phyloP scores from a whole-genome alignment of 1,140 invertebrate species.

The Ceratina australensis region DNA sequence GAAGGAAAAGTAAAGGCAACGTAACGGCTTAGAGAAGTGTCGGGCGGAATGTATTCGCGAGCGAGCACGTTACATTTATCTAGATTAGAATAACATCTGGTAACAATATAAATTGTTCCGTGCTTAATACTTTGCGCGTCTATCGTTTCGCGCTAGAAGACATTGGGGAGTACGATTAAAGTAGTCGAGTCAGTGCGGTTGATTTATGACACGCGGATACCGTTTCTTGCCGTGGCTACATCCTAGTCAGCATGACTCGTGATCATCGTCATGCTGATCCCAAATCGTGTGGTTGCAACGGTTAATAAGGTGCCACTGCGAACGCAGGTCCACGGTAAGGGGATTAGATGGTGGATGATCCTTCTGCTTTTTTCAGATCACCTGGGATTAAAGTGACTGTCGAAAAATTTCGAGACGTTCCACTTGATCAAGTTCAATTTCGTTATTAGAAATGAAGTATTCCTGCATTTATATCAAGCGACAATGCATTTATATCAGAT shows the following conservation, averaged over 20 bases:
- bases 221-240: conserved; percentile 23
- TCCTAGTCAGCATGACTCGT: conserved; percentile 49
- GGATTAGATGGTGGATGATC: conserved; percentile 3
- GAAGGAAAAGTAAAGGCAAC: neutral
- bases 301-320: conserved; percentile 30
- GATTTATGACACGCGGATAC: conserved; percentile 51
- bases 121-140: conserved; percentile 36
- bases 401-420: neutral
- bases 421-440: neutral
- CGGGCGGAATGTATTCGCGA: neutral
- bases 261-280: conserved; percentile 22
- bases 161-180: conserved; percentile 33
- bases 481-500: no score
- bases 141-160: conserved; percentile 32
- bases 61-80: neutral
- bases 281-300: neutral
- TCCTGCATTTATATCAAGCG: no score
- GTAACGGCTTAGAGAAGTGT: no score
- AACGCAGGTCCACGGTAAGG: conserved; percentile 16
- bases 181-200: conserved; percentile 52
- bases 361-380: neutral
- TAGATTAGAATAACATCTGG: conserved; percentile 20
- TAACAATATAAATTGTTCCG: conserved; percentile 31
- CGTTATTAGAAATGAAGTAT: no score
- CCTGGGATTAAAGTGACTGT: conserved; percentile 7